A percentile compares a stretch with the other conserved stretches of the same genome.
phyloP scores from a whole-genome alignment of 2,888 invertebrate species.

The Tridacna crocea region DNA sequence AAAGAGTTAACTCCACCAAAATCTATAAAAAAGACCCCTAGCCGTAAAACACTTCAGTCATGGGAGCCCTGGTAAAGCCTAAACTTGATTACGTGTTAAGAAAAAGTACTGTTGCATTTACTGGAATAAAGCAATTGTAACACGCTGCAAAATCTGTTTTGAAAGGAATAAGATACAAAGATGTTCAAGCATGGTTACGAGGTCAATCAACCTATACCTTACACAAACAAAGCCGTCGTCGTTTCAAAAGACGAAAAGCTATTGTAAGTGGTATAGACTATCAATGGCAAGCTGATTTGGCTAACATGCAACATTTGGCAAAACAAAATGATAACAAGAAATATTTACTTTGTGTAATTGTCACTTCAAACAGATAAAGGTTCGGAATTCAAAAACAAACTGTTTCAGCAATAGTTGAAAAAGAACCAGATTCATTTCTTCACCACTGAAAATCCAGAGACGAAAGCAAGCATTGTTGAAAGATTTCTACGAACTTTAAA shows the following conservation, averaged over 20 bases:
- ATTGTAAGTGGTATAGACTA: background rate
- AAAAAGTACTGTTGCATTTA: background rate
- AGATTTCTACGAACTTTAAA: conserved; percentile 6
- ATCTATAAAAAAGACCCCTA: background rate
- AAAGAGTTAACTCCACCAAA: background rate
- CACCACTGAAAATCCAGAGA: background rate
- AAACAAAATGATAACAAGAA: background rate
- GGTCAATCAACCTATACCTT: background rate
- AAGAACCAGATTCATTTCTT: background rate
- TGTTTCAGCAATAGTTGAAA: background rate
- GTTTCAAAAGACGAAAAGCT: background rate
- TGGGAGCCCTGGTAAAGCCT: background rate
- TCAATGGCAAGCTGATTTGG: conserved; percentile 4
- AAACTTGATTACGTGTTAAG: background rate
- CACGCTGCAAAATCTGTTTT: no score
- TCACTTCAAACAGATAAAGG: background rate
- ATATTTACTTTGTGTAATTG: background rate
- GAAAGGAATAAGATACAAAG: background rate
- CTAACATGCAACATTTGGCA: background rate
- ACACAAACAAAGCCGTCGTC: background rate
- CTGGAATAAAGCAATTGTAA: background rate
- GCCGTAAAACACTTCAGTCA: background rate
- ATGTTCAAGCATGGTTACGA: background rate
- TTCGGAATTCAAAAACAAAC: background rate
- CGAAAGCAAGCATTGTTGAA: background rate